Evolutionary conservation across 2,797 vertebrate genomes (phyloP).

Genomic region (Distichodus sexfasciatus): DNA sequence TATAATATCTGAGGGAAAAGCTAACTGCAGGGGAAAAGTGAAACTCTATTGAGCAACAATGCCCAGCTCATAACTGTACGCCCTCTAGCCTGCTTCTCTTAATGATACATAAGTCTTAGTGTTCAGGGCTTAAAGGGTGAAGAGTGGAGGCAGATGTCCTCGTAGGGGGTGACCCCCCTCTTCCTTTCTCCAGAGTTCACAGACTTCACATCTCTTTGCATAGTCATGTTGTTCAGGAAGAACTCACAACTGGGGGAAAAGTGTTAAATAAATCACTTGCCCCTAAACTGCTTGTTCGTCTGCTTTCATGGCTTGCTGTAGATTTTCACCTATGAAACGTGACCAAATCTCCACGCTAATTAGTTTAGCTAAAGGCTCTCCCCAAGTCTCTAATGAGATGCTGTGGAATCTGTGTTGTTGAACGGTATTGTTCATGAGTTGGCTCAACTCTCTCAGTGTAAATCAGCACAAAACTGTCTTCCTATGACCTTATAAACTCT

Average conservation of each 20-base stretch:
- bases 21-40: conserved; percentile 52
- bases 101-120: conserved; percentile 17
- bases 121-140: conserved; percentile 21
- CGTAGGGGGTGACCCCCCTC: conserved; percentile 6
- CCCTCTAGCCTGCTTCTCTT: conserved; percentile 33
- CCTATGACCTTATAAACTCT: conserved; percentile 12
- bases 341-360: conserved; percentile 9
- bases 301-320: conserved; percentile 19
- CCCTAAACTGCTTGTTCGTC: neutral
- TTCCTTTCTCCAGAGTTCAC: conserved; percentile 9
- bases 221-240: neutral
- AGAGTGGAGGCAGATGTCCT: conserved; percentile 45
- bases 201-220: conserved; percentile 15
- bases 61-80: conserved; percentile 36
- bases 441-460: neutral
- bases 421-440: neutral
- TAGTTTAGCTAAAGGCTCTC: conserved; percentile 7
- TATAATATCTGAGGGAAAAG: conserved; percentile 41
- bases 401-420: conserved; percentile 1
- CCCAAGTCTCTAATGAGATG: neutral
- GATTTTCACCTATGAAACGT: conserved; percentile 28
- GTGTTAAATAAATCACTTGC: conserved; percentile 34
- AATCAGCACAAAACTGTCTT: neutral
- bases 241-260: conserved; percentile 32
- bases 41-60: conserved; percentile 51